Evolutionary conservation across 2,888 invertebrate species (phyloP), one percentile per base, ranked within the genome.

Genomic region (Iselma pallidipennis): DNA sequence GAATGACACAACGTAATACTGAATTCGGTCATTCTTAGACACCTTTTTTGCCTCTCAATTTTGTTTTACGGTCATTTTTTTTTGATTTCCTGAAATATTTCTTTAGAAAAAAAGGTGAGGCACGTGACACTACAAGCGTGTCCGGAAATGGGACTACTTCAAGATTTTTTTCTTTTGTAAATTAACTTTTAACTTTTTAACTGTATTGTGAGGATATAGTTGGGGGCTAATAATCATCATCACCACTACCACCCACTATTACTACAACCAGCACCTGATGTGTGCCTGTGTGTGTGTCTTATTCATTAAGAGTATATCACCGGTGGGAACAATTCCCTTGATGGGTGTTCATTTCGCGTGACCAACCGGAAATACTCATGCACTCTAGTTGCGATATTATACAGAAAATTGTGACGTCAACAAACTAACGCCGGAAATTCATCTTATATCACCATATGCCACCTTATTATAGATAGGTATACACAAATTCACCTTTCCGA

Each of bases 281-380:
- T 60, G n/a, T n/a, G n/a, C n/a, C n/a, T n/a, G n/a, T n/a, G n/a
- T n/a, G n/a, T n/a, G n/a, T 67, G 63, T 69, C 76, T 76, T 76
- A 75, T 72, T 75, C 72, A 74, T 73, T 76, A 76, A 72, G 74
- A 72, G 75, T 72, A 73, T 74, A 73, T 74, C 74, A 75, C 76
- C 68, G 68, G 66, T 71, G 71, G 70, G 70, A 71, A 71, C 66
- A 68, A 65, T 72, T 75, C 71, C 73, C 53, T 63, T 59, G 63
- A 63, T 72, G 71, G 72, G 75, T 77, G 76, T 70, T 73, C 77
- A 74, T 67, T 71, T 79, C 75, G 79, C 80, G 78, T 80, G 79
- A 80, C 80, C 72, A 69, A 75, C 76, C 74, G 79, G 80, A 80
- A 80, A 76, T 77, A 71, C 73, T 72, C 74, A 70, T 71, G 69